Evolutionary conservation across 2,113 vertebrate genomes (phyloP), one percentile per base, ranked within the genome.

Genomic region (Hippocampus abdominalis): DNA sequence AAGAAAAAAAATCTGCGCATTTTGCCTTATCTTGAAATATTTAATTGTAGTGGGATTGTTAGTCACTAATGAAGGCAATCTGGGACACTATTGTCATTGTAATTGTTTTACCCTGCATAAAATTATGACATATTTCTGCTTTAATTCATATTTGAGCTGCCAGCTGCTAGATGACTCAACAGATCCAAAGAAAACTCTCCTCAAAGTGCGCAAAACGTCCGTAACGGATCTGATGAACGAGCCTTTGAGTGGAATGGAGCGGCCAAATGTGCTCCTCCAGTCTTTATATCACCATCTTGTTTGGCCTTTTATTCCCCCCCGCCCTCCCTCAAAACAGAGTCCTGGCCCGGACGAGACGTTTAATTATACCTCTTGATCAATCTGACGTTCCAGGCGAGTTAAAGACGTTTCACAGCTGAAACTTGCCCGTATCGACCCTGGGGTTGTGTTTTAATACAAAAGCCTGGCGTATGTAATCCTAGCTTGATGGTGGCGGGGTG

Each of bases 361-460:
- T 44, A 71, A 62, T 81, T 36, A 56, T 25, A 64, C 15, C 39
- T 68, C 3, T 69, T 64, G 42, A 71, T 80, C 71, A 68, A 3
- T 63, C 32, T 44, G 48, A 66, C 65, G 48, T 29, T 60, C 57
- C 15, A 7, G 44, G 44, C 39, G 11, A 62, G 0, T 59, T 69
- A 40, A 64, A 71, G 62, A 29, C 68, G 40, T 80, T 71, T 61
- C 79, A 72, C 69, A 68, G 81, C 71, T 73, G 76, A 80, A 71
- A 71, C 73, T 76, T 63, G 63, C 73, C 49, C 63, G 10, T 86
- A 90, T 88, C 64, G 87, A 90, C 82, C 72, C 44, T 59, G 61
- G 71, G 68, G 76, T 78, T 65, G 72, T 73, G 29, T 29, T 84
- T 87, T 85, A 82, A 84, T 87, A 87, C 46, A 36, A 46, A 87